phyloP scores from a whole-genome alignment of 2,888 invertebrate species.

The Biston stratarius region DNA sequence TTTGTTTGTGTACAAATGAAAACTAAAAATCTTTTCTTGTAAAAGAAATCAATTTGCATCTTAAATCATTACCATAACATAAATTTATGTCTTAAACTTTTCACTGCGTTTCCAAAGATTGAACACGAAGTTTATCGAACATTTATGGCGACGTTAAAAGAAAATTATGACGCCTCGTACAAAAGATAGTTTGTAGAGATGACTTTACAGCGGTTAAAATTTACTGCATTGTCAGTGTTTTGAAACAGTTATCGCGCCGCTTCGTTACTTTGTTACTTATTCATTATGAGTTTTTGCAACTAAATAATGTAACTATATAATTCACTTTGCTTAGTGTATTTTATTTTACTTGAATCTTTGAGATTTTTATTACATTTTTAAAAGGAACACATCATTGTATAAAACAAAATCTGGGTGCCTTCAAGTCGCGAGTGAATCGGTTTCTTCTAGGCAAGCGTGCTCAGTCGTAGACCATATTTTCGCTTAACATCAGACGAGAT shows the following conservation, averaged over 20 bases:
- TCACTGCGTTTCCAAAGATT: slow-evolving; percentile 12
- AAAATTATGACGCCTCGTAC: slow-evolving; percentile 19
- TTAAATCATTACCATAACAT: not conserved
- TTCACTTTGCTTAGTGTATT: not conserved
- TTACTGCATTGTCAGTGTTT: slow-evolving; percentile 14
- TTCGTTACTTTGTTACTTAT: slow-evolving; percentile 6
- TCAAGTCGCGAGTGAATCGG: no score
- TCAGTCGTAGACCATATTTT: no score
- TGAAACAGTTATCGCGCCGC: not conserved
- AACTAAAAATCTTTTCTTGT: no score
- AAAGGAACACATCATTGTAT: no score
- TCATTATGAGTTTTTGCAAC: not conserved
- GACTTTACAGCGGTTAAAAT: slow-evolving; percentile 5
- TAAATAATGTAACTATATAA: not conserved
- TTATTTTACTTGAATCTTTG: not conserved
- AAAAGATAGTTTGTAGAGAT: slow-evolving; percentile 18
- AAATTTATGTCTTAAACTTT: not conserved
- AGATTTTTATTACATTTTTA: no score
- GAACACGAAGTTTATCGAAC: slow-evolving; percentile 21
- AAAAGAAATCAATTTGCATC: no score
- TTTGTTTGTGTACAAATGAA: no score
- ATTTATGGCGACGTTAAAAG: slow-evolving; percentile 12
- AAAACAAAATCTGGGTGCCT: no score
- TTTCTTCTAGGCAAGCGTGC: no score
- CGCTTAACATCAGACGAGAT: no score